Conservation (phyloP, 2,113 vertebrate species). For the Setophaga kirtlandii region DNA sequence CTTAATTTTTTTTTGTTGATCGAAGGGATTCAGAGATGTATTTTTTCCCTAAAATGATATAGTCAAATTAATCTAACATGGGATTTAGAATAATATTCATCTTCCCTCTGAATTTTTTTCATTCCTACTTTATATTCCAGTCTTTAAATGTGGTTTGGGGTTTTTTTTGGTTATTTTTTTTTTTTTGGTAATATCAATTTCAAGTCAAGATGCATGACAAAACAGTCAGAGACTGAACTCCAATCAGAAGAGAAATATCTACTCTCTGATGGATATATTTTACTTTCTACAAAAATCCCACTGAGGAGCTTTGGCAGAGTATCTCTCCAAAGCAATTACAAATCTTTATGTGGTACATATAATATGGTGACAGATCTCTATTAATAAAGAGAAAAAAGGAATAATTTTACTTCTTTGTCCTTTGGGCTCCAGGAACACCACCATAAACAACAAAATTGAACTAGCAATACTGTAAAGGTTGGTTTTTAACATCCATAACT, state of each 20-base stretch:
- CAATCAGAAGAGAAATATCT: neutral
- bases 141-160: neutral
- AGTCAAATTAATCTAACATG: neutral
- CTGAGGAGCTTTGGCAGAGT: neutral
- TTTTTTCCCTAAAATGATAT: neutral
- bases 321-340: slow-evolving; percentile 10
- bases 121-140: neutral
- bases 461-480: neutral
- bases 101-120: neutral
- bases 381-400: slow-evolving; percentile 4
- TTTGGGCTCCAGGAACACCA: neutral
- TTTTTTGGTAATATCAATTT: neutral
- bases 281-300: neutral
- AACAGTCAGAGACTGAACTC: neutral
- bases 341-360: neutral
- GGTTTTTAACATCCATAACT: neutral
- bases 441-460: neutral
- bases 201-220: neutral
- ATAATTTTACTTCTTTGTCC: neutral
- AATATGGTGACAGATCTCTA: neutral
- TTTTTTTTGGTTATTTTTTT: neutral
- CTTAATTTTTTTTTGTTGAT: neutral
- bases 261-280: neutral
- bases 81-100: neutral
- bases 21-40: neutral